These are phyloP conservation scores for Geococcyx californianus DNA, from an alignment of 2,113 vertebrate species.

Conservation along the genomic window DNA sequence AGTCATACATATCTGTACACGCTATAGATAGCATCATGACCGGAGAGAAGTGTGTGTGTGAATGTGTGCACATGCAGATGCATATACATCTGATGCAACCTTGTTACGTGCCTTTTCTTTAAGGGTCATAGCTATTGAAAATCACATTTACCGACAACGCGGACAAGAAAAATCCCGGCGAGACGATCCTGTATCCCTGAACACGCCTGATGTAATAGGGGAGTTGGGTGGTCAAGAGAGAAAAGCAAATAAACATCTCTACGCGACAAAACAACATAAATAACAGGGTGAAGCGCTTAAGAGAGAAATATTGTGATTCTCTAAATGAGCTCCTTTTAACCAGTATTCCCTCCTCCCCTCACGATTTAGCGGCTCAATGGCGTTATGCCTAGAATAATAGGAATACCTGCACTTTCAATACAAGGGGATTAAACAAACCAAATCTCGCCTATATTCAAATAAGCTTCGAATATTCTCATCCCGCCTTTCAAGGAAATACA, in stretches of 20 bases:
- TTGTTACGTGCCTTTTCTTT: background rate
- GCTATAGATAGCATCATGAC: background rate
- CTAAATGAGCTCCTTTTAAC: background rate
- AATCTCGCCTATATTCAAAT: background rate
- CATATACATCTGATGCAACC: background rate
- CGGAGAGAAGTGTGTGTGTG: background rate
- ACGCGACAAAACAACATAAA: background rate
- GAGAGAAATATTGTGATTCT: background rate
- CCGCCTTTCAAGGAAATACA: background rate
- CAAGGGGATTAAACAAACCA: background rate
- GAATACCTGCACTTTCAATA: slow-evolving; percentile 36
- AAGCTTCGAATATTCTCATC: background rate
- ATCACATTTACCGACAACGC: background rate
- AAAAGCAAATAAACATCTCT: background rate
- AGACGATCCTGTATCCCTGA: background rate
- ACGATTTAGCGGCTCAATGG: background rate
- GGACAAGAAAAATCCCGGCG: background rate
- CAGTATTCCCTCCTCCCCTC: background rate
- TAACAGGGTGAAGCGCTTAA: background rate
- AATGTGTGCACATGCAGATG: background rate
- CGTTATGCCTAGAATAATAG: background rate
- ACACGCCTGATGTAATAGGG: background rate
- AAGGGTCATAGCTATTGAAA: slow-evolving; percentile 3
- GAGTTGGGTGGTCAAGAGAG: background rate
- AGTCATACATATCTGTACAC: background rate